Evolutionary conservation across 2,113 vertebrate species (phyloP).

Genomic region (Dasypus novemcinctus): DNA sequence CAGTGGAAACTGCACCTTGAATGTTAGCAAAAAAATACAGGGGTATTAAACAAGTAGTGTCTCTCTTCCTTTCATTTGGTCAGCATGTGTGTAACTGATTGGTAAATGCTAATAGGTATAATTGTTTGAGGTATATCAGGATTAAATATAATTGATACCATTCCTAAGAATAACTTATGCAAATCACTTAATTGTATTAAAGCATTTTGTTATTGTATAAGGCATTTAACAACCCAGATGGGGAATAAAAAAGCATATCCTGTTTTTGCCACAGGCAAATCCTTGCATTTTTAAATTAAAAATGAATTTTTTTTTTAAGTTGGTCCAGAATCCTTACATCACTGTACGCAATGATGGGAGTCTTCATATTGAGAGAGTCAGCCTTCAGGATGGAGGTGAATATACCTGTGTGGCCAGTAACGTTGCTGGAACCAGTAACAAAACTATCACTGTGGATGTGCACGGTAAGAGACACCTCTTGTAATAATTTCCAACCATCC

Average conservation of each 20-base stretch:
- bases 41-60: neutral
- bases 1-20: neutral
- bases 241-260: neutral
- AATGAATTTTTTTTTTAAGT: conserved; percentile 75
- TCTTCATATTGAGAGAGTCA: conserved; percentile 93
- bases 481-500: neutral
- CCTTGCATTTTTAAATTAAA: conserved; percentile 32
- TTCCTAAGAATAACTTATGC: neutral
- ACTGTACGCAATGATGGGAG: conserved; percentile 92
- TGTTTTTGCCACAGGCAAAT: neutral
- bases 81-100: neutral
- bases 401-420: conserved; percentile 95
- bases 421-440: conserved; percentile 89
- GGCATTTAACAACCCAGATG: neutral
- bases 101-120: neutral
- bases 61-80: neutral
- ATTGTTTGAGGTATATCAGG: neutral
- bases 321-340: conserved; percentile 90
- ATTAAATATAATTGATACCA: neutral
- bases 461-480: conserved; percentile 83
- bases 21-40: neutral
- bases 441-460: conserved; percentile 88
- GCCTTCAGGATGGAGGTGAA: conserved; percentile 89
- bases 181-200: neutral
- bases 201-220: conserved; percentile 11